A percentile compares a stretch with the other conserved stretches of the same genome.
phyloP scores from a whole-genome alignment of 2,113 vertebrate genomes.

The Oreochromis spilurus region DNA sequence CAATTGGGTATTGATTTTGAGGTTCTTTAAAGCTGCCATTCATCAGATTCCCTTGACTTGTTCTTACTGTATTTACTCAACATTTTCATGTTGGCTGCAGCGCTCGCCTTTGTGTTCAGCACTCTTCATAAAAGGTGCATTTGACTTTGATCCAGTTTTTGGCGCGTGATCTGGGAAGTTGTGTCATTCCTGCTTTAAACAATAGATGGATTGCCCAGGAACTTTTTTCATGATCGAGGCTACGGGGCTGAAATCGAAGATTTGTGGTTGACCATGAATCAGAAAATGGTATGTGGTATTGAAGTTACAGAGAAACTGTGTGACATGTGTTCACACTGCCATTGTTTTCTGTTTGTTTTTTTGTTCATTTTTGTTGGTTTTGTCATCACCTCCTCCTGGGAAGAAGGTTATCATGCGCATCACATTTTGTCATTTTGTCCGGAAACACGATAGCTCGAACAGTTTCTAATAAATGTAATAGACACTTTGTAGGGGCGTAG shows the following conservation, averaged over 20 bases:
- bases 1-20: not conserved
- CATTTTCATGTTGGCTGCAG: not conserved
- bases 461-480: not conserved
- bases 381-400: not conserved
- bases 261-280: not conserved
- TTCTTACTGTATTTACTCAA: not conserved
- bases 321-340: not conserved
- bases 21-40: not conserved
- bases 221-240: not conserved
- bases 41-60: not conserved
- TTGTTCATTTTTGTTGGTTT: not conserved
- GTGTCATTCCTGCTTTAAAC: not conserved
- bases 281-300: not conserved
- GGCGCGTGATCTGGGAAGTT: not conserved
- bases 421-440: not conserved
- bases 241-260: not conserved
- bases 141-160: not conserved
- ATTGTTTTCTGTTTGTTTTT: not conserved
- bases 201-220: not conserved
- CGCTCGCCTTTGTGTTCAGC: not conserved
- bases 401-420: not conserved
- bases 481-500: not conserved
- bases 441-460: fast-evolving
- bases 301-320: not conserved
- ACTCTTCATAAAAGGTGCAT: not conserved